These are phyloP conservation scores for Stomatorhinus walkeri DNA, from an alignment of 2,797 vertebrate species.

Conservation along the genomic window DNA sequence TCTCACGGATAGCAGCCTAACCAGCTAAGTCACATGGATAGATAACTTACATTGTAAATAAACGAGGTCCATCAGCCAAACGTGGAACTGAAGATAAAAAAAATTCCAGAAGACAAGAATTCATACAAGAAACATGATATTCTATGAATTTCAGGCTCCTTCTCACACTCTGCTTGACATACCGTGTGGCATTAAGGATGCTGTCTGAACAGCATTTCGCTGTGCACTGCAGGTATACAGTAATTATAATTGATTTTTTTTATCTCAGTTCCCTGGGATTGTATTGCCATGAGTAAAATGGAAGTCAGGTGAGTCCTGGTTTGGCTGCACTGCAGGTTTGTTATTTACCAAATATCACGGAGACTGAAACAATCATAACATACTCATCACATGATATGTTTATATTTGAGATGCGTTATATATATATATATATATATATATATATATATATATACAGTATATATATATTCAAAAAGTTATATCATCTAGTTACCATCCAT, in stretches of 20 bases:
- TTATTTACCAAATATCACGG: neutral
- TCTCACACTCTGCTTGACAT: neutral
- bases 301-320: neutral
- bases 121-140: neutral
- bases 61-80: neutral
- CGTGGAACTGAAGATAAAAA: neutral
- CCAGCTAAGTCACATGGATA: neutral
- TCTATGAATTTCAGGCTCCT: neutral
- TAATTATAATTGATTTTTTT: neutral
- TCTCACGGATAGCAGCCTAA: neutral
- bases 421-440: neutral
- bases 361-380: neutral
- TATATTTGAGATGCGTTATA: neutral
- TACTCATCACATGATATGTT: neutral
- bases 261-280: neutral
- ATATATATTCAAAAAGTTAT: neutral
- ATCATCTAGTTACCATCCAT: neutral
- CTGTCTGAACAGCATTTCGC: neutral
- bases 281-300: neutral
- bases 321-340: neutral
- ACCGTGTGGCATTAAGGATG: neutral
- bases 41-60: neutral
- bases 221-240: neutral
- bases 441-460: neutral
- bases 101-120: neutral